Conservation (phyloP, 2,888 invertebrate genomes). For the Lucinisca nassula region DNA sequence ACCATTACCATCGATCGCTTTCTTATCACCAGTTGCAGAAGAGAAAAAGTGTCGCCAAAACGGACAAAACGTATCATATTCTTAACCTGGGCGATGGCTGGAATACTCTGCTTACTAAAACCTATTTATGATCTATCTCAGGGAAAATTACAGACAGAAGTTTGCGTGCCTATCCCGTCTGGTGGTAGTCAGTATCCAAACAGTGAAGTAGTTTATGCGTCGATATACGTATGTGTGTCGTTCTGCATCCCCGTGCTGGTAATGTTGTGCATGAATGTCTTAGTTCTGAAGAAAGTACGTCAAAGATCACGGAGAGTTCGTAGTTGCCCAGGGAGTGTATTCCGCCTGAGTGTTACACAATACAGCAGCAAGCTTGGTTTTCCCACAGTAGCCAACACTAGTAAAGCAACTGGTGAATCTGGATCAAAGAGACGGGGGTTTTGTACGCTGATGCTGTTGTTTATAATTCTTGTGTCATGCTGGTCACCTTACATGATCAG, state of each 20-base stretch:
- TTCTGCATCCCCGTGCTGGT: conserved; percentile 78
- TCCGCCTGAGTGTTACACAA: conserved; percentile 68
- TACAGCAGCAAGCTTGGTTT: conserved; percentile 69
- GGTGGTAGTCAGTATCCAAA: no score
- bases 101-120: no score
- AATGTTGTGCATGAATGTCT: conserved; percentile 76
- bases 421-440: conserved; percentile 84
- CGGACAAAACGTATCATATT: conserved; percentile 71
- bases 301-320: conserved; percentile 72
- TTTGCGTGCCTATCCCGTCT: no score
- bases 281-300: conserved; percentile 78
- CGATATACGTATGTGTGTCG: conserved; percentile 61
- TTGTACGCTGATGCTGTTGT: conserved; percentile 83
- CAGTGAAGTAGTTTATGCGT: conserved; percentile 62
- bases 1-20: conserved; percentile 83
- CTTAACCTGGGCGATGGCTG: conserved; percentile 72
- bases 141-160: no score
- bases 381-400: conserved; percentile 56
- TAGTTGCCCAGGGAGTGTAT: conserved; percentile 67
- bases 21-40: conserved; percentile 79
- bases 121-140: no score
- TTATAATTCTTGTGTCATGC: conserved; percentile 76
- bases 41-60: conserved; percentile 76
- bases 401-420: conserved; percentile 74
- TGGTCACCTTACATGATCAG: conserved; percentile 79